Evolutionary conservation across 2,888 invertebrate species (phyloP).

Genomic region (Panzeria rudis): DNA sequence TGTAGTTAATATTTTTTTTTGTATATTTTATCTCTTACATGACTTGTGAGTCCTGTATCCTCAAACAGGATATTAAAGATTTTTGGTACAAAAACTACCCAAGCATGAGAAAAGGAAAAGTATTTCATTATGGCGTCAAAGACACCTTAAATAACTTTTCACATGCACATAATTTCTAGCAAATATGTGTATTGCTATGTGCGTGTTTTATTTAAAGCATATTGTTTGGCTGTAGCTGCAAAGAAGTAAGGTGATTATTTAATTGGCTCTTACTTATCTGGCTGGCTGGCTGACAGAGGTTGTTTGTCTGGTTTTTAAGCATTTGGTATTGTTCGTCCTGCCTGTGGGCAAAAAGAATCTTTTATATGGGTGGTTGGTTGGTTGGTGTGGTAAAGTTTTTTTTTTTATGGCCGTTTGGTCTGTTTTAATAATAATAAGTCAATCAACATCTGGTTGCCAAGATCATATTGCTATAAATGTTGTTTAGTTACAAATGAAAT

Average conservation of each 20-base stretch:
- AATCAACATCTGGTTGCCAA: conserved; percentile 72
- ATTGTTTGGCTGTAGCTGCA: conserved; percentile 24
- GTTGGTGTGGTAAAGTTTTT: conserved; percentile 61
- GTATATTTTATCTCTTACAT: conserved; percentile 3
- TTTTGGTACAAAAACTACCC: conserved; percentile 67
- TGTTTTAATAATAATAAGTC: conserved; percentile 73
- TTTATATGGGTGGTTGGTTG: conserved; percentile 37
- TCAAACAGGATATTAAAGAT: conserved; percentile 71
- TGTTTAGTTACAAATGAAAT: conserved; percentile 41
- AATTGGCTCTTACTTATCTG: conserved; percentile 67
- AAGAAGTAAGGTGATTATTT: conserved; percentile 66
- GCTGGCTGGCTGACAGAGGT: conserved; percentile 15
- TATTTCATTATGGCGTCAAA: conserved; percentile 70
- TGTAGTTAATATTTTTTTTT: neutral
- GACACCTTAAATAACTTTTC: conserved; percentile 59
- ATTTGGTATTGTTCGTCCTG: conserved; percentile 29
- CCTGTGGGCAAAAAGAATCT: neutral
- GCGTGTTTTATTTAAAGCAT: neutral
- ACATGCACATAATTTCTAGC: neutral
- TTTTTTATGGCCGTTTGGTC: conserved; percentile 57
- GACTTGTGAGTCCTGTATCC: conserved; percentile 56
- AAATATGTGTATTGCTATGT: neutral
- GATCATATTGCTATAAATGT: conserved; percentile 44
- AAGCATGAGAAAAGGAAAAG: conserved; percentile 52
- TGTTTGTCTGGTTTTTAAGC: conserved; percentile 49